phyloP scores from a whole-genome alignment of 1,140 invertebrate species.

The Drosophila dunni region DNA sequence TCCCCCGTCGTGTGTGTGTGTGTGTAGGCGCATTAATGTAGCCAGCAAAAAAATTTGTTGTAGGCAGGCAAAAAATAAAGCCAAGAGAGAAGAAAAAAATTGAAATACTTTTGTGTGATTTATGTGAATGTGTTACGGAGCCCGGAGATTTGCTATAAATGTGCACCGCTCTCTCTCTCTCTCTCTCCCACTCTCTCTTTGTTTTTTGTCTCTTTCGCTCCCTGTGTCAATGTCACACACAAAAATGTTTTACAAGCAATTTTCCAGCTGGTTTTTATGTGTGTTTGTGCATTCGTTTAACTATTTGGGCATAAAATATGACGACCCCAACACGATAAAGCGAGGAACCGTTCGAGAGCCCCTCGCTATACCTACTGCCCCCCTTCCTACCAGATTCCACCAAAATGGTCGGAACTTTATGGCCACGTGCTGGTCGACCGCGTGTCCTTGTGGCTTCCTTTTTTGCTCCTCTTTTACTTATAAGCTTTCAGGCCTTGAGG shows the following conservation, averaged over 20 bases:
- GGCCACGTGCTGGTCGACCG: constrained; percentile 63
- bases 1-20: constrained; percentile 29
- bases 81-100: constrained; percentile 53
- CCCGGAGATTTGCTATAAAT: constrained; percentile 75
- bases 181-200: constrained; percentile 12
- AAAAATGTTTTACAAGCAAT: constrained; percentile 83
- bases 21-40: constrained; percentile 79
- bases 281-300: constrained; percentile 64
- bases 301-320: constrained; percentile 41
- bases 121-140: constrained; percentile 73
- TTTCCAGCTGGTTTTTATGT: constrained; percentile 80
- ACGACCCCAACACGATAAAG: constrained; percentile 28
- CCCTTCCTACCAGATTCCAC: neutral
- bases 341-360: constrained; percentile 9
- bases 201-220: neutral
- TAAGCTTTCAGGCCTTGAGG: constrained; percentile 1
- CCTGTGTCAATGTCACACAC: constrained; percentile 63
- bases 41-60: constrained; percentile 49
- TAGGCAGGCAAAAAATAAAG: constrained; percentile 33
- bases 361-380: neutral
- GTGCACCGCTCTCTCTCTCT: constrained; percentile 32
- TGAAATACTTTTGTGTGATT: constrained; percentile 81
- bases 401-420: constrained; percentile 67
- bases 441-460: constrained; percentile 69
- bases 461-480: neutral